phyloP scores from a whole-genome alignment of 2,888 invertebrate species.

The Heliothis peltigera region DNA sequence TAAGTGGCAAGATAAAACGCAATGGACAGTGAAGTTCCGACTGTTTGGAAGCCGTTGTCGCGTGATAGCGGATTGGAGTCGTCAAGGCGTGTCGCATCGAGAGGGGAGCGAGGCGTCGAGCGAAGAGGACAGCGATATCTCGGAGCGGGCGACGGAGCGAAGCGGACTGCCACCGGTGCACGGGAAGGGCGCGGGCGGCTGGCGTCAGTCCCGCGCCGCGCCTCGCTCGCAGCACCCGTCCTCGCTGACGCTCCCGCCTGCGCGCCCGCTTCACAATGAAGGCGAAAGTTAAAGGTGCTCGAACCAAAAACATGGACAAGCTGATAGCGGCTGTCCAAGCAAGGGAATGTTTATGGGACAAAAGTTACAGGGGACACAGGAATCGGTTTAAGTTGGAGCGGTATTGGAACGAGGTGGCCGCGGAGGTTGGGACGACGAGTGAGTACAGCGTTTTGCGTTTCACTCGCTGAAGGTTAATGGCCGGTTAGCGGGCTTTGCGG shows the following conservation, averaged over 20 bases:
- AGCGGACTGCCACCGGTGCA: conserved; percentile 62
- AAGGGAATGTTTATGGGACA: conserved; percentile 86
- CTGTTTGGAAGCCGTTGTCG: conserved; percentile 4
- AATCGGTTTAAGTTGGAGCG: conserved; percentile 86
- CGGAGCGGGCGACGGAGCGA: conserved; percentile 76
- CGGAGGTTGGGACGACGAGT: conserved; percentile 86
- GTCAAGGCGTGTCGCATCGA: conserved; percentile 71
- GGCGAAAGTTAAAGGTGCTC: conserved; percentile 79
- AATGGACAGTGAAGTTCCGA: conserved; percentile 41
- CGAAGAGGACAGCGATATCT: conserved; percentile 72
- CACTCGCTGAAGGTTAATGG: conserved; percentile 69
- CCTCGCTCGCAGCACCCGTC: conserved; percentile 70
- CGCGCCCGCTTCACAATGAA: conserved; percentile 80
- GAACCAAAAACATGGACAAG: conserved; percentile 85
- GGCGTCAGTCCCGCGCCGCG: conserved; percentile 75
- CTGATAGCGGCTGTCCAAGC: conserved; percentile 87
- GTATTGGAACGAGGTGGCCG: conserved; percentile 87
- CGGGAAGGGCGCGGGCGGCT: conserved; percentile 57
- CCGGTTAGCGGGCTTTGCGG: conserved; percentile 55
- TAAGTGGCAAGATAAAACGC: conserved; percentile 8
- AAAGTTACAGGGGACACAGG: conserved; percentile 84
- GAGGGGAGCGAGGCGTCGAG: conserved; percentile 80
- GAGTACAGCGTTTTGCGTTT: conserved; percentile 78
- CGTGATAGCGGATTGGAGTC: conserved; percentile 57
- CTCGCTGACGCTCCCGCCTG: conserved; percentile 68